These are phyloP conservation scores for Gasteruption jaculator DNA, from an alignment of 2,888 invertebrate genomes.

Conservation along the genomic window DNA sequence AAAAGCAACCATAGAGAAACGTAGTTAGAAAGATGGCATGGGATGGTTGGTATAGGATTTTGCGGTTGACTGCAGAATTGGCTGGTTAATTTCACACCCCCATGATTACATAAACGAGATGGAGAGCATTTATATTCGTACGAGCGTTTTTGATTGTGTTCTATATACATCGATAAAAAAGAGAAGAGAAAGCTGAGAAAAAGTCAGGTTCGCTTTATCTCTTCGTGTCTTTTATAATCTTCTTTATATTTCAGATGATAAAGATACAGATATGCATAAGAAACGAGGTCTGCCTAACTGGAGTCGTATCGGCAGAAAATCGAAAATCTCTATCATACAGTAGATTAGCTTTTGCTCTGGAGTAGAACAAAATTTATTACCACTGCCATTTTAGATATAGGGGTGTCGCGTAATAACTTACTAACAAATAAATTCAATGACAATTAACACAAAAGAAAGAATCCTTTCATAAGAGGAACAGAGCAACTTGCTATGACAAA, in stretches of 20 bases:
- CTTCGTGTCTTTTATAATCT: neutral
- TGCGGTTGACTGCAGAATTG: slow-evolving; percentile 44
- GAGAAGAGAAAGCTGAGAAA: slow-evolving; percentile 21
- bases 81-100: slow-evolving; percentile 49
- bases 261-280: slow-evolving; percentile 10
- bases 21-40: slow-evolving; percentile 25
- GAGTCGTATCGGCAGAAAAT: slow-evolving; percentile 26
- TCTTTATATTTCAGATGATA: neutral
- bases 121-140: slow-evolving; percentile 45
- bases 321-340: slow-evolving; percentile 44
- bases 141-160: slow-evolving; percentile 37
- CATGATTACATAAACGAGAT: slow-evolving; percentile 48
- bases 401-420: too few species aligned
- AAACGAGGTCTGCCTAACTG: slow-evolving; percentile 12
- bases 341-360: slow-evolving; percentile 44
- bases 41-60: slow-evolving; percentile 27
- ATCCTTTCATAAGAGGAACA: too few species aligned
- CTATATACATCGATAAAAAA: slow-evolving; percentile 32
- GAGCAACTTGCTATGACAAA: too few species aligned
- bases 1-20: too few species aligned
- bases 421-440: too few species aligned
- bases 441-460: too few species aligned
- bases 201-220: too few species aligned
- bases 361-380: too few species aligned
- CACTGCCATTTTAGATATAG: too few species aligned